phyloP scores from a whole-genome alignment of 2,888 invertebrate genomes.

The Heliothis peltigera region DNA sequence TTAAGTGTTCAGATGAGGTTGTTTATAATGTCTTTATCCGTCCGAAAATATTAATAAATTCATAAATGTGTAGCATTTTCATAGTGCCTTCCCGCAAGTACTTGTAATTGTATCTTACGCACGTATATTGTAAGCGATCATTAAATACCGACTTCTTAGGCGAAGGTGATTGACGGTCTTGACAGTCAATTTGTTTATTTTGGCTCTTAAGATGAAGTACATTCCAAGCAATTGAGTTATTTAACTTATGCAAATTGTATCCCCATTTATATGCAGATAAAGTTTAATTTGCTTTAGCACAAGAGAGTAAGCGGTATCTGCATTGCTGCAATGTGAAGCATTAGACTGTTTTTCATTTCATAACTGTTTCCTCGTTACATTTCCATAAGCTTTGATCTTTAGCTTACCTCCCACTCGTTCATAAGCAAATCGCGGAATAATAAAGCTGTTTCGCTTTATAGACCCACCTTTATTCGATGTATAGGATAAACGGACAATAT shows the following conservation, averaged over 20 bases:
- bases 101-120: too few species aligned
- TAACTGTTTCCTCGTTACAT: slow-evolving; percentile 46
- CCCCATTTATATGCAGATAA: not conserved
- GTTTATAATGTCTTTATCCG: too few species aligned
- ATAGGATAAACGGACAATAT: too few species aligned
- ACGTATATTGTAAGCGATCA: too few species aligned
- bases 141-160: not conserved
- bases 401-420: slow-evolving; percentile 45
- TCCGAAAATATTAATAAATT: too few species aligned
- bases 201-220: not conserved
- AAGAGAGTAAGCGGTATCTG: not conserved
- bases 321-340: not conserved
- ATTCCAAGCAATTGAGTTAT: not conserved
- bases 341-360: slow-evolving; percentile 31
- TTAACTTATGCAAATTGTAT: not conserved
- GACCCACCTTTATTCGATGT: slow-evolving; percentile 1
- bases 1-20: slow-evolving; percentile 26
- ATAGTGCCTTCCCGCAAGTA: too few species aligned
- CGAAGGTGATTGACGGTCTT: not conserved
- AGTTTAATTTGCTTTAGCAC: not conserved
- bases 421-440: slow-evolving; percentile 38
- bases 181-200: slow-evolving; percentile 2
- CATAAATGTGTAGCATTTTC: not conserved
- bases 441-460: slow-evolving; percentile 31
- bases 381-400: slow-evolving; percentile 55